phyloP scores from a whole-genome alignment of 2,797 vertebrate genomes.

The Paratrypauchen microcephalus region DNA sequence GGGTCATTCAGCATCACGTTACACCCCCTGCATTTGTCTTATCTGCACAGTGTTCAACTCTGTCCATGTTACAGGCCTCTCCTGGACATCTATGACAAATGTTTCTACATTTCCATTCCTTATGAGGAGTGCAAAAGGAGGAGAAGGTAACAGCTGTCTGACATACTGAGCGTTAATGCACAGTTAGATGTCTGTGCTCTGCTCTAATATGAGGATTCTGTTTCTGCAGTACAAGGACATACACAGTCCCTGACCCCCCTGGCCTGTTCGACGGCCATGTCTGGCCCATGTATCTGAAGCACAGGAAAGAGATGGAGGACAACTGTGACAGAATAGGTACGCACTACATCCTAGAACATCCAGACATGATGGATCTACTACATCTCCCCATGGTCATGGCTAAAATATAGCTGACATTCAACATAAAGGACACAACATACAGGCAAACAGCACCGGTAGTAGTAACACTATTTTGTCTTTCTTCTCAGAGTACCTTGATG shows the following conservation, averaged over 20 bases:
- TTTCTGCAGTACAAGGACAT: slow-evolving; percentile 82
- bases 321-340: slow-evolving; percentile 79
- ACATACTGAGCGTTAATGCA: background rate
- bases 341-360: slow-evolving; percentile 10
- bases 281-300: slow-evolving; percentile 95
- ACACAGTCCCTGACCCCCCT: slow-evolving; percentile 86
- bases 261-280: slow-evolving; percentile 93
- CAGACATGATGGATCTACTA: background rate
- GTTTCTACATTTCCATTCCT: slow-evolving; percentile 89
- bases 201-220: slow-evolving; percentile 13
- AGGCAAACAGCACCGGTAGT: background rate
- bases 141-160: slow-evolving; percentile 79
- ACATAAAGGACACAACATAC: background rate
- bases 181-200: background rate
- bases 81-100: slow-evolving; percentile 81
- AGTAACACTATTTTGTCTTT: slow-evolving; percentile 4
- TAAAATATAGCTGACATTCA: too few species aligned
- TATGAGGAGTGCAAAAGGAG: slow-evolving; percentile 92
- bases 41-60: background rate
- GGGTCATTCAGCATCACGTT: slow-evolving; percentile 27
- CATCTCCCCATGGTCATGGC: background rate
- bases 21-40: slow-evolving; percentile 17
- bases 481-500: slow-evolving; percentile 84
- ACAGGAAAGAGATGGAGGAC: slow-evolving; percentile 88
- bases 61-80: slow-evolving; percentile 77